Conservation (phyloP, 2,797 vertebrate genomes). For the Leucoraja ocellata region DNA sequence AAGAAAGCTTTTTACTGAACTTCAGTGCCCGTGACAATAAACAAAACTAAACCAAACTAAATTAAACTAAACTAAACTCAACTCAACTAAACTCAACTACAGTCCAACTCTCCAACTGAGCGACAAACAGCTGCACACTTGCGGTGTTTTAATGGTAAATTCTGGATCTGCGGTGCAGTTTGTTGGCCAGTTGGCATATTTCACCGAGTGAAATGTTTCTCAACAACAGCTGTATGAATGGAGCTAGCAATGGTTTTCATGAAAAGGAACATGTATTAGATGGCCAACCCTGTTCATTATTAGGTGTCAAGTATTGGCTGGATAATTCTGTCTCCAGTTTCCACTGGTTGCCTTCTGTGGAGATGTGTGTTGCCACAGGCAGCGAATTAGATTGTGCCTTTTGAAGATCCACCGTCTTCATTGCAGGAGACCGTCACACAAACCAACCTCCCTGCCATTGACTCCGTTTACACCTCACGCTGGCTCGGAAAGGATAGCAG, state of each 20-base stretch:
- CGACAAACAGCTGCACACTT: conserved; percentile 24
- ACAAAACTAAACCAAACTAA: too few relatives aligned
- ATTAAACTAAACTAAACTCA: too few relatives aligned
- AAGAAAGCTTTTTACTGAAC: too few relatives aligned
- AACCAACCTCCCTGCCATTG: too few relatives aligned
- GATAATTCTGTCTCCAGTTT: background rate
- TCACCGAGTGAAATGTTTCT: conserved; percentile 8
- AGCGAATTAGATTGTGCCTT: background rate
- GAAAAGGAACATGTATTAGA: background rate
- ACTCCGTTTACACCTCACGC: too few relatives aligned
- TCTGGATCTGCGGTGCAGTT: background rate
- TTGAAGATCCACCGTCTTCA: too few relatives aligned
- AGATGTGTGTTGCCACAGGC: background rate
- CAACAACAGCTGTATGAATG: conserved; percentile 27
- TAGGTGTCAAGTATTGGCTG: background rate
- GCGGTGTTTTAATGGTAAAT: conserved; percentile 3
- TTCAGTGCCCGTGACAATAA: too few relatives aligned
- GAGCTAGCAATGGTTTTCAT: background rate
- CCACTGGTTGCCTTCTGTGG: background rate
- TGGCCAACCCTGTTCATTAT: background rate
- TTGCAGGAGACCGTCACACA: too few relatives aligned
- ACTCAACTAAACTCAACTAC: too few relatives aligned
- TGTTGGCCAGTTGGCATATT: conserved; percentile 31
- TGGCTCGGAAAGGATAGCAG: too few relatives aligned
- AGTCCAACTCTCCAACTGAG: background rate